Conservation (phyloP, 2,888 invertebrate genomes). For the Conchocele bisecta region DNA sequence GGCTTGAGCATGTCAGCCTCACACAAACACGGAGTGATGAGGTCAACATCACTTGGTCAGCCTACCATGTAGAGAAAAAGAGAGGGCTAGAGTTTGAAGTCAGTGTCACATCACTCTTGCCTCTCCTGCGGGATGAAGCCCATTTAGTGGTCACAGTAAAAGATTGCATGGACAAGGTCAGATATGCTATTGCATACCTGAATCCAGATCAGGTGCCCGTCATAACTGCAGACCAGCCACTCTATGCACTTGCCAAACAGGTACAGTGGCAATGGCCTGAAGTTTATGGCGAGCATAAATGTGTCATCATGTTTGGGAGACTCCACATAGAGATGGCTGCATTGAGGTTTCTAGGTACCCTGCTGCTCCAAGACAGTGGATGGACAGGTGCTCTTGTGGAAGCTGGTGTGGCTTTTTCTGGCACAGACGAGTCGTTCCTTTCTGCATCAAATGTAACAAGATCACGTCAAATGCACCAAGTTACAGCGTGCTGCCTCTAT, state of each 20-base stretch:
- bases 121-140: constrained; percentile 12
- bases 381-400: constrained; percentile 47
- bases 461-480: constrained; percentile 54
- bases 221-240: constrained; percentile 68
- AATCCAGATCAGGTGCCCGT: constrained; percentile 46
- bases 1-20: constrained; percentile 14
- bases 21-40: constrained; percentile 4
- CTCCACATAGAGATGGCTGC: constrained; percentile 11
- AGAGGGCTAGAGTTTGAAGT: constrained; percentile 17
- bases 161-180: constrained; percentile 21
- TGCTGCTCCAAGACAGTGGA: constrained; percentile 9
- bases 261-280: too few species aligned
- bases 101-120: constrained; percentile 13
- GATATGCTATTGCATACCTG: constrained; percentile 35
- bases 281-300: constrained; percentile 63
- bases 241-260: constrained; percentile 71
- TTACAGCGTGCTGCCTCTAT: constrained; percentile 54
- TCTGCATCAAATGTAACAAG: constrained; percentile 49
- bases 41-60: constrained; percentile 13
- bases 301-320: constrained; percentile 68
- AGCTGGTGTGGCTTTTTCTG: constrained; percentile 40
- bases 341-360: constrained; percentile 18
- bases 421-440: constrained; percentile 59
- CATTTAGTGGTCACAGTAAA: constrained; percentile 8
- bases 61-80: constrained; percentile 8